These are phyloP conservation scores for Megaptera novaeangliae DNA, from an alignment of 2,113 vertebrate species.

Conservation along the genomic window DNA sequence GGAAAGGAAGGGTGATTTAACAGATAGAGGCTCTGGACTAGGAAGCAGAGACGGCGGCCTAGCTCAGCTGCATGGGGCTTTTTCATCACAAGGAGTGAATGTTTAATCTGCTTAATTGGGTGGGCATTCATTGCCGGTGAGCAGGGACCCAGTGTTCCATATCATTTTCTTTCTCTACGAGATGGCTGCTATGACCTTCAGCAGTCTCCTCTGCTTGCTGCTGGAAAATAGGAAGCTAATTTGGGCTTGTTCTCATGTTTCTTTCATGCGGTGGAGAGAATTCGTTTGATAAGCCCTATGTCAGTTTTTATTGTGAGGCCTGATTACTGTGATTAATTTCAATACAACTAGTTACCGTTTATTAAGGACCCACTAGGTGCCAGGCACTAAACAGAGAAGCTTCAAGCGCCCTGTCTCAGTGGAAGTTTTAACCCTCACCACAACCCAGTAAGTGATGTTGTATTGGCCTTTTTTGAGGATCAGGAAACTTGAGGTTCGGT, in stretches of 20 bases:
- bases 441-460: background rate
- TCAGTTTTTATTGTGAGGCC: slow-evolving; percentile 69
- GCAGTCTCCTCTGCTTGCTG: slow-evolving; percentile 46
- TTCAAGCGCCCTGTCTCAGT: background rate
- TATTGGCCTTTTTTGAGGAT: background rate
- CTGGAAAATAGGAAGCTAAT: slow-evolving; percentile 70
- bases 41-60: slow-evolving; percentile 53
- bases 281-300: slow-evolving; percentile 65
- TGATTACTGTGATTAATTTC: slow-evolving; percentile 75
- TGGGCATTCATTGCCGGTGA: slow-evolving; percentile 65
- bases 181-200: slow-evolving; percentile 69
- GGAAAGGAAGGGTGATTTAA: slow-evolving; percentile 71
- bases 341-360: slow-evolving; percentile 63
- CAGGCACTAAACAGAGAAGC: background rate
- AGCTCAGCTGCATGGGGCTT: slow-evolving; percentile 63
- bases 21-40: slow-evolving; percentile 65
- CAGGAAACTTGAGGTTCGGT: background rate
- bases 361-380: slow-evolving; percentile 43
- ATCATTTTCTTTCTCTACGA: slow-evolving; percentile 56
- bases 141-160: slow-evolving; percentile 31
- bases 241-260: slow-evolving; percentile 73
- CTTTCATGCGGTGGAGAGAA: slow-evolving; percentile 61
- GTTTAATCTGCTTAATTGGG: slow-evolving; percentile 75
- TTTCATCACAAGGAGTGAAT: slow-evolving; percentile 67
- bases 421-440: background rate